A percentile compares a stretch with the other conserved stretches of the same genome.
phyloP scores from a whole-genome alignment of 2,797 vertebrate species.

The Odontamblyopus lacepedii region DNA sequence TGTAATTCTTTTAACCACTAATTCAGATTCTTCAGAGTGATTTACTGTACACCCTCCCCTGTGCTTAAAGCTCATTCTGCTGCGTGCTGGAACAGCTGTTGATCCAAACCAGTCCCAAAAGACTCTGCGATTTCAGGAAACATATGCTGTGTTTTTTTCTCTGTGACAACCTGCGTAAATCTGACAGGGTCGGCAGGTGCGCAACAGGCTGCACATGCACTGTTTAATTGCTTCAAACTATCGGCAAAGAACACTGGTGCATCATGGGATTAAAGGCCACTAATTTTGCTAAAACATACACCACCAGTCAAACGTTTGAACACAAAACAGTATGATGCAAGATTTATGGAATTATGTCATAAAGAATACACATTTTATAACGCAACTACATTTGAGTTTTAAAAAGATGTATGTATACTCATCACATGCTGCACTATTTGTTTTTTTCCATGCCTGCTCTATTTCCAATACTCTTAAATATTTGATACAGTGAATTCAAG shows the following conservation, averaged over 20 bases:
- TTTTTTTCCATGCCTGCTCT: too few relatives aligned
- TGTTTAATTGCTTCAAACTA: conserved; percentile 4
- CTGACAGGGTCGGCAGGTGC: background rate
- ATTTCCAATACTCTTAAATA: background rate
- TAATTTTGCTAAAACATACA: too few relatives aligned
- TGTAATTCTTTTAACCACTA: background rate
- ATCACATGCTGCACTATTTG: too few relatives aligned
- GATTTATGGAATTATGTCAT: too few relatives aligned
- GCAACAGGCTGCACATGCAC: background rate
- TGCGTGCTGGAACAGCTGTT: background rate
- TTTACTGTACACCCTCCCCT: background rate
- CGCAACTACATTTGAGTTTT: background rate
- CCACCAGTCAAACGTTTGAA: too few relatives aligned
- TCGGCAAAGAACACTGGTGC: background rate
- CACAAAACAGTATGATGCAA: too few relatives aligned
- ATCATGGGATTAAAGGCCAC: background rate
- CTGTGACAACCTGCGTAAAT: background rate
- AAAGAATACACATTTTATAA: too few relatives aligned
- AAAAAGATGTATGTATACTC: too few relatives aligned
- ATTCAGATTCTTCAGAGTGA: background rate
- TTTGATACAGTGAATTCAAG: background rate
- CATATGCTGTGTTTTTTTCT: background rate
- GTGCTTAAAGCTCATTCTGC: background rate
- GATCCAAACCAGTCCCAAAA: conserved; percentile 6
- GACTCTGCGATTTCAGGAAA: background rate